Evolutionary conservation across 2,797 vertebrate genomes (phyloP).

Genomic region (Ptychadena robeensis): DNA sequence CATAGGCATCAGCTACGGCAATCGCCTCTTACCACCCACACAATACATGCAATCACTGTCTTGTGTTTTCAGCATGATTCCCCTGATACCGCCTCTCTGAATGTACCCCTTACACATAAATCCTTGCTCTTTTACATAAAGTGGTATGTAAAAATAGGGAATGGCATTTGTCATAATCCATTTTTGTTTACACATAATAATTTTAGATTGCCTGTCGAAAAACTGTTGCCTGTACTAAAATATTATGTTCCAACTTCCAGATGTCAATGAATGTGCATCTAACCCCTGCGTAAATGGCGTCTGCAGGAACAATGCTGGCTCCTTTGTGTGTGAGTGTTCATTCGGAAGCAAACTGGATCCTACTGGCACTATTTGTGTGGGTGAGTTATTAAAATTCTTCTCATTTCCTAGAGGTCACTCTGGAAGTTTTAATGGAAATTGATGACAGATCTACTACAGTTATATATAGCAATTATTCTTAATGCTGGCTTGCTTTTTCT

Average conservation of each 20-base stretch:
- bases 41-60: no score
- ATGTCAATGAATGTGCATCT: conserved; percentile 94
- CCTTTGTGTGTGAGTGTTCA: conserved; percentile 94
- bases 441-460: background rate
- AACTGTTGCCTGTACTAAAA: background rate
- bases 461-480: background rate
- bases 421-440: conserved; percentile 16
- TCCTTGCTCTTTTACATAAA: no score
- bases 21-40: no score
- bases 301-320: conserved; percentile 93
- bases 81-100: no score
- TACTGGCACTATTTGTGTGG: conserved; percentile 93
- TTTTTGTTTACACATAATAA: no score
- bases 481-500: background rate
- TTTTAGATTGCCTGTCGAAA: background rate
- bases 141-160: no score
- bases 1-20: no score
- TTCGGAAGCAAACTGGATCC: conserved; percentile 95
- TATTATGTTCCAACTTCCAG: conserved; percentile 72
- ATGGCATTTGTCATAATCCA: no score
- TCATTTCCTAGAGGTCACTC: conserved; percentile 9
- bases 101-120: no score
- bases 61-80: no score
- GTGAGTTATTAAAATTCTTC: conserved; percentile 74
- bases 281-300: conserved; percentile 93